Evolutionary conservation across 2,797 vertebrate species (phyloP).

Genomic region (Gobionotothen gibberifrons): DNA sequence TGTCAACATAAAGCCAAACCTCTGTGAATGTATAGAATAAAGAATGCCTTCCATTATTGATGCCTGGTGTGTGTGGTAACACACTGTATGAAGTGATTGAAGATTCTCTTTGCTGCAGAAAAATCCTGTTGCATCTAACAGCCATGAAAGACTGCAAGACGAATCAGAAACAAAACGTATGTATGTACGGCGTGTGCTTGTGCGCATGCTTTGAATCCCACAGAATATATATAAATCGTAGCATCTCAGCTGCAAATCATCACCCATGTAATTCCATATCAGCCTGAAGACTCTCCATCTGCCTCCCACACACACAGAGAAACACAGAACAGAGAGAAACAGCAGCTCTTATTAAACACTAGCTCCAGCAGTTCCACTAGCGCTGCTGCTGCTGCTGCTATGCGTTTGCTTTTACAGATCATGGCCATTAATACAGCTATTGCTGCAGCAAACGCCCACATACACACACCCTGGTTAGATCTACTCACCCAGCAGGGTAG

Average conservation of each 20-base stretch:
- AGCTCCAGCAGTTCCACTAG: slow-evolving; percentile 57
- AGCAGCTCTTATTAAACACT: slow-evolving; percentile 48
- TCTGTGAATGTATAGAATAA: not conserved
- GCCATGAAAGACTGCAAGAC: slow-evolving; percentile 21
- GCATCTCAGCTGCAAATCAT: slow-evolving; percentile 55
- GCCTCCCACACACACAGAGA: slow-evolving; percentile 19
- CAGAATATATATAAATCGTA: slow-evolving; percentile 49
- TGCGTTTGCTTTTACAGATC: slow-evolving; percentile 72
- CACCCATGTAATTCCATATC: slow-evolving; percentile 55
- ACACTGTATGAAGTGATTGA: not conserved
- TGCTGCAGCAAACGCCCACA: slow-evolving; percentile 72
- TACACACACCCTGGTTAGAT: slow-evolving; percentile 59
- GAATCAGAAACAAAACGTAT: slow-evolving; percentile 27
- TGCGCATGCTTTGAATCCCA: slow-evolving; percentile 13
- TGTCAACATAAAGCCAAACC: not conserved
- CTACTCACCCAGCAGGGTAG: slow-evolving; percentile 74
- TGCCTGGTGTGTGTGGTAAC: not conserved
- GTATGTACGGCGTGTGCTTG: not conserved
- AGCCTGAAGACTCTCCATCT: slow-evolving; percentile 36
- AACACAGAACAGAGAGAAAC: slow-evolving; percentile 32
- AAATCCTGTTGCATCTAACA: slow-evolving; percentile 16
- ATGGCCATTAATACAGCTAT: slow-evolving; percentile 76
- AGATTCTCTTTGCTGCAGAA: slow-evolving; percentile 18
- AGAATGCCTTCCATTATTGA: not conserved
- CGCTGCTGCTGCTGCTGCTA: slow-evolving; percentile 58